phyloP scores from a whole-genome alignment of 1,140 invertebrate genomes.

The Temnothorax longispinosus region DNA sequence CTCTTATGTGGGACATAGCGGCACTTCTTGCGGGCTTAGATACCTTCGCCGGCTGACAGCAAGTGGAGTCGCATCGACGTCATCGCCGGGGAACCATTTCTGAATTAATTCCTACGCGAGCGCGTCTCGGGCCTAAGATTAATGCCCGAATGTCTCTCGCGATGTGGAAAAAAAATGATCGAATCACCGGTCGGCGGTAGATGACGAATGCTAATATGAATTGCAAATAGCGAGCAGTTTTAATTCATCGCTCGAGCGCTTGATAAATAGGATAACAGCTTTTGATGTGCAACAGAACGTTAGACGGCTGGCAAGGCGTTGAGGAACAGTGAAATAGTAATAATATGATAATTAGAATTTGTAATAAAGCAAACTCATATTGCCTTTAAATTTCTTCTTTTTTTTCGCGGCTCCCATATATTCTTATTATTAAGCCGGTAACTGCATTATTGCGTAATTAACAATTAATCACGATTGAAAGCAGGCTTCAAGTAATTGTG shows the following conservation, averaged over 20 bases:
- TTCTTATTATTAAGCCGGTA: neutral
- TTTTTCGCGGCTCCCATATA: neutral
- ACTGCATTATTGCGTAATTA: neutral
- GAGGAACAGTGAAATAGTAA: neutral
- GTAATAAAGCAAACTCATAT: neutral
- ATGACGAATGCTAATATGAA: constrained; percentile 16
- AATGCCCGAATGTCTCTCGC: neutral
- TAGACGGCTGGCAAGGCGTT: neutral
- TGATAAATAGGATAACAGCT: neutral
- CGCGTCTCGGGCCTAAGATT: constrained; percentile 1
- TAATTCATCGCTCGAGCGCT: neutral
- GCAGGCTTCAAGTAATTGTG: neutral
- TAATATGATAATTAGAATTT: constrained; percentile 14
- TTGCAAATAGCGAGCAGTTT: constrained; percentile 2
- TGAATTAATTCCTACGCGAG: constrained; percentile 26
- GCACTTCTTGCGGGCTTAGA: constrained; percentile 78
- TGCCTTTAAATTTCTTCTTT: neutral
- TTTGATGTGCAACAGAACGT: neutral
- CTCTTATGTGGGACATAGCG: constrained; percentile 82
- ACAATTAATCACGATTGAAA: constrained; percentile 4
- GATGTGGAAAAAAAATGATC: neutral
- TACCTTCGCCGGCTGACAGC: constrained; percentile 68
- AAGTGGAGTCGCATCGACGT: constrained; percentile 66
- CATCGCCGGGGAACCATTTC: constrained; percentile 39
- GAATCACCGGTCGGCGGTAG: neutral